phyloP scores from a whole-genome alignment of 1,140 invertebrate species.

The Apis dorsata region DNA sequence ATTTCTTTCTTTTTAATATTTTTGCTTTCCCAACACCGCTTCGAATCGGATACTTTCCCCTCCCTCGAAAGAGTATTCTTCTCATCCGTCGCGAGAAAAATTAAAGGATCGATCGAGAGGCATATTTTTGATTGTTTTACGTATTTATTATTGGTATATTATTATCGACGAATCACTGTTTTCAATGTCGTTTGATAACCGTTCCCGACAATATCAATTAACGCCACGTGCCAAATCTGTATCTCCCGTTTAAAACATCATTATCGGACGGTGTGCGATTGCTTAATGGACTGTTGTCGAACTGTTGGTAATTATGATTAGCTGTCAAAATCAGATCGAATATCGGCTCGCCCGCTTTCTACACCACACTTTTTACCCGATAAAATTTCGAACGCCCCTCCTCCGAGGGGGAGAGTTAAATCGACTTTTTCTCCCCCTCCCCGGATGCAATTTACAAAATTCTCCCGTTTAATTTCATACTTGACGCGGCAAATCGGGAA shows the following conservation, averaged over 20 bases:
- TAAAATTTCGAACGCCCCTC: neutral
- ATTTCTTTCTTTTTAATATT: neutral
- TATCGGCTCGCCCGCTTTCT: neutral
- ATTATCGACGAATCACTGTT: neutral
- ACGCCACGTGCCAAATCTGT: neutral
- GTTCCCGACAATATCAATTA: neutral
- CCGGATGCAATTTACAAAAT: neutral
- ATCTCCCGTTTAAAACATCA: slow-evolving; percentile 8
- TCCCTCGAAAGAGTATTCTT: too few relatives aligned
- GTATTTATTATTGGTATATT: too few relatives aligned
- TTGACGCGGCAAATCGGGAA: neutral
- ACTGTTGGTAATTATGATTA: slow-evolving; percentile 20
- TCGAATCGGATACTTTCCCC: too few relatives aligned
- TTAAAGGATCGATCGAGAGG: too few relatives aligned
- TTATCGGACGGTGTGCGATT: neutral
- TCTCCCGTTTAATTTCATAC: neutral
- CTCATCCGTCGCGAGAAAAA: neutral
- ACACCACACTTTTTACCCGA: neutral
- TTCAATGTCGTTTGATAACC: neutral
- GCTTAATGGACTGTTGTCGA: slow-evolving; percentile 28
- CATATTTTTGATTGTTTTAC: too few relatives aligned
- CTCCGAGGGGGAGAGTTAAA: neutral
- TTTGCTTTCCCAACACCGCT: too few relatives aligned
- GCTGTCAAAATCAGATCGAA: neutral
- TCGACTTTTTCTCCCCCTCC: neutral